Conservation (phyloP, 2,797 vertebrate genomes). For the Xenops minutus region DNA sequence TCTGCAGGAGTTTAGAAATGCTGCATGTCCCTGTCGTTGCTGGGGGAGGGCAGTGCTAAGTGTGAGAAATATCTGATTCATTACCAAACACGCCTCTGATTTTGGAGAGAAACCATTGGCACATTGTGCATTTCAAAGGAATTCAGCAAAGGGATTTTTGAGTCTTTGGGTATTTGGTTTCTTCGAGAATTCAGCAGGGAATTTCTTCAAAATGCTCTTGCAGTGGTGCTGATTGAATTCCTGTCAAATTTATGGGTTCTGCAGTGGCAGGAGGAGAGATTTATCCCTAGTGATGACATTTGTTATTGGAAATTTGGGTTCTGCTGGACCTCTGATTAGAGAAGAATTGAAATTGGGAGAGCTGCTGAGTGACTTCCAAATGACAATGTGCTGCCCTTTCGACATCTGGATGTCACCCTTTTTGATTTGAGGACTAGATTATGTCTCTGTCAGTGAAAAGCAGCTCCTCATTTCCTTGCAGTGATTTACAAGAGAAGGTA, state of each 20-base stretch:
- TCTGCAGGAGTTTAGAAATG: background rate
- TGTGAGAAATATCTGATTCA: background rate
- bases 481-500: background rate
- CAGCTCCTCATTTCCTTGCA: background rate
- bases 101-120: background rate
- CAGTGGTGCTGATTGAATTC: constrained; percentile 45
- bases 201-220: constrained; percentile 44
- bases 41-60: background rate
- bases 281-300: constrained; percentile 30
- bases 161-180: background rate
- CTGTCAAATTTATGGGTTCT: constrained; percentile 49
- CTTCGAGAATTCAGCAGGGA: background rate
- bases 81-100: background rate
- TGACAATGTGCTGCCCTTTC: background rate
- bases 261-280: constrained; percentile 6
- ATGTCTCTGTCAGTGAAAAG: background rate
- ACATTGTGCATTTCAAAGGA: background rate
- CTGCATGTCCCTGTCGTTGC: background rate
- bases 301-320: background rate
- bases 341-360: background rate
- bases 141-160: background rate
- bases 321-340: constrained; percentile 15
- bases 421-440: background rate
- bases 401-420: background rate
- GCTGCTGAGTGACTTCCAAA: background rate